These are phyloP conservation scores for Rhinopomastus cyanomelas DNA, from an alignment of 2,113 vertebrate genomes.

Conservation along the genomic window DNA sequence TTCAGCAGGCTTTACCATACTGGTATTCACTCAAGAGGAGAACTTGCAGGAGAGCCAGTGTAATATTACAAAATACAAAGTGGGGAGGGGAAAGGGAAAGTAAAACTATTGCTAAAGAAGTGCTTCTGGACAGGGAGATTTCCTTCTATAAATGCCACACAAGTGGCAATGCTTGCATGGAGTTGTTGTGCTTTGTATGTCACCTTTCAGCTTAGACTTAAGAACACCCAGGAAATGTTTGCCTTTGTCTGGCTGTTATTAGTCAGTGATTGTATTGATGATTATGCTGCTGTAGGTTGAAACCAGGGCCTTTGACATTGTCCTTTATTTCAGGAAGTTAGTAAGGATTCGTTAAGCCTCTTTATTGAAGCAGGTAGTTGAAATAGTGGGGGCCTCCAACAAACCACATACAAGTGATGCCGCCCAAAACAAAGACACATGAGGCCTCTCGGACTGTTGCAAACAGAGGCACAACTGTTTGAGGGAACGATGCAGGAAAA, in stretches of 20 bases:
- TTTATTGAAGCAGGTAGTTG: not conserved
- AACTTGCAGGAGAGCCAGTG: not conserved
- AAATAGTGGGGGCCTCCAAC: not conserved
- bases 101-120: not conserved
- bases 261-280: not conserved
- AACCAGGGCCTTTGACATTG: not conserved
- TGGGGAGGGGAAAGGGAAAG: not conserved
- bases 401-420: accelerated
- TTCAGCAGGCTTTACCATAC: not conserved
- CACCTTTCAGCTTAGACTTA: not conserved
- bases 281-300: not conserved
- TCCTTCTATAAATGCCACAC: not conserved
- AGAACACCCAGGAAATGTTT: not conserved
- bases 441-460: not conserved
- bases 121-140: not conserved
- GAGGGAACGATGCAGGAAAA: not conserved
- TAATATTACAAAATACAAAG: accelerated
- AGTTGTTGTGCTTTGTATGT: not conserved
- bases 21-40: not conserved
- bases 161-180: not conserved
- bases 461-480: not conserved
- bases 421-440: not conserved
- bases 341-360: not conserved
- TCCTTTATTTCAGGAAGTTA: not conserved
- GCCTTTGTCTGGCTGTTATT: not conserved